Conservation (phyloP, 2,113 vertebrate species). For the Hemiprocne comata region DNA sequence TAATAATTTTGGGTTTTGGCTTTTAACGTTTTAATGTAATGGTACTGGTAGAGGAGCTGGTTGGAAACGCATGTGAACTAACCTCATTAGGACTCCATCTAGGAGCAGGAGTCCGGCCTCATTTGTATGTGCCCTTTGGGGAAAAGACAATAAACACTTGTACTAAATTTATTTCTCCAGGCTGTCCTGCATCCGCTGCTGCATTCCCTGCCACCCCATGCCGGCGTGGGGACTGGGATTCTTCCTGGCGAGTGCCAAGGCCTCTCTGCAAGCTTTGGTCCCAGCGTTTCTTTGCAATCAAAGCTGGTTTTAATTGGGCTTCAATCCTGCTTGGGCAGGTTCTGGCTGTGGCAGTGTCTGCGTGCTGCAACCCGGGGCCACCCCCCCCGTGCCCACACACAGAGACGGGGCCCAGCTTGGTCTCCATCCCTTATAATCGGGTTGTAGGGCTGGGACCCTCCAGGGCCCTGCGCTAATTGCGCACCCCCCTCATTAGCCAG, state of each 20-base stretch:
- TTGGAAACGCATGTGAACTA: conserved; percentile 69
- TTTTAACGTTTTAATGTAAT: conserved; percentile 36
- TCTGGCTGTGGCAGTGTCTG: not conserved
- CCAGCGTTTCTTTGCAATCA: no score
- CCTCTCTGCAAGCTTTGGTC: fast-evolving
- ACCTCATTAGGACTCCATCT: not conserved
- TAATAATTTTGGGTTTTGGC: not conserved
- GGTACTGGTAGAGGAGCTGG: conserved; percentile 33
- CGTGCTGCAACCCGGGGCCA: no score
- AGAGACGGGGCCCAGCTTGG: no score
- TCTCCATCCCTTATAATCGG: no score
- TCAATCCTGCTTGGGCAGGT: no score
- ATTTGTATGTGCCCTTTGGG: conserved; percentile 16
- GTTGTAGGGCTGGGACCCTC: no score
- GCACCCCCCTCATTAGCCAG: no score
- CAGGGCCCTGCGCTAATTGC: no score
- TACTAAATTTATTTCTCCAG: conserved; percentile 44
- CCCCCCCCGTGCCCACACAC: no score
- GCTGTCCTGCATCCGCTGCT: not conserved
- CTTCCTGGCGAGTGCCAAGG: fast-evolving
- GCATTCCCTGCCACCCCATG: not conserved
- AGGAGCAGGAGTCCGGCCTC: not conserved
- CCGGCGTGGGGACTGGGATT: no score
- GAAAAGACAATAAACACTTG: conserved; percentile 71
- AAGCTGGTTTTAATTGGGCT: not conserved